Evolutionary conservation across 2,797 vertebrate species (phyloP).

Genomic region (Babyrousa celebensis): DNA sequence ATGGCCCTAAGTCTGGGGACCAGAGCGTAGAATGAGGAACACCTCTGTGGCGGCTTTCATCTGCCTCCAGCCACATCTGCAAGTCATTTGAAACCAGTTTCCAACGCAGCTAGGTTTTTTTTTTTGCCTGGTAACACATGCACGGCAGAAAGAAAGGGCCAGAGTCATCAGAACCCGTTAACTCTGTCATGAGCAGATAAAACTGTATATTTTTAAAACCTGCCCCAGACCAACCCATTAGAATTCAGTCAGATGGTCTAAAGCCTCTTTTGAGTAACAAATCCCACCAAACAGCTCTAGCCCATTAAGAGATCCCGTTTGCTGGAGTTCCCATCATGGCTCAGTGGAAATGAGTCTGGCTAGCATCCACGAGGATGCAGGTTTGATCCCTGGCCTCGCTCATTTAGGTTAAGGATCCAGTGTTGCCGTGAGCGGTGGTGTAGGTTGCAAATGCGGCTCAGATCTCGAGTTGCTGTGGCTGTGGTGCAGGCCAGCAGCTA

Average conservation of each 20-base stretch:
- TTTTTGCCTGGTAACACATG: slow-evolving; percentile 84
- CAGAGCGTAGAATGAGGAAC: slow-evolving; percentile 89
- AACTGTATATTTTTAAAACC: slow-evolving; percentile 69
- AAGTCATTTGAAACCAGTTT: slow-evolving; percentile 92
- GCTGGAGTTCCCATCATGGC: too few species aligned
- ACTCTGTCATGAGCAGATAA: slow-evolving; percentile 90
- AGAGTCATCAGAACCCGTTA: slow-evolving; percentile 88
- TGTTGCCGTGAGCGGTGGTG: too few species aligned
- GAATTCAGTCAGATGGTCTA: slow-evolving; percentile 23
- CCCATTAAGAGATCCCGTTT: not conserved
- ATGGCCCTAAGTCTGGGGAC: slow-evolving; percentile 91
- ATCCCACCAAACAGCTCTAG: not conserved
- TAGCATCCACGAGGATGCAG: too few species aligned
- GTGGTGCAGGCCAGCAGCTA: too few species aligned
- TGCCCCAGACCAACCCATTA: not conserved
- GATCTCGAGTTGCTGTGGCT: too few species aligned
- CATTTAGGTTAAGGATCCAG: too few species aligned
- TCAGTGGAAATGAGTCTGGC: too few species aligned
- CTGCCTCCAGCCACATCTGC: slow-evolving; percentile 93
- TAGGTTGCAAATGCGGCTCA: too few species aligned
- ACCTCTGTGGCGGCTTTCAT: slow-evolving; percentile 92
- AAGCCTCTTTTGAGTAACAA: slow-evolving; percentile 46
- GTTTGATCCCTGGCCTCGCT: too few species aligned
- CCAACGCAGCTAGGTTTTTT: slow-evolving; percentile 89
- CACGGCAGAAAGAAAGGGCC: slow-evolving; percentile 86